These are phyloP conservation scores for Prunella strophiata DNA, from an alignment of 2,797 vertebrate genomes.

Conservation along the genomic window DNA sequence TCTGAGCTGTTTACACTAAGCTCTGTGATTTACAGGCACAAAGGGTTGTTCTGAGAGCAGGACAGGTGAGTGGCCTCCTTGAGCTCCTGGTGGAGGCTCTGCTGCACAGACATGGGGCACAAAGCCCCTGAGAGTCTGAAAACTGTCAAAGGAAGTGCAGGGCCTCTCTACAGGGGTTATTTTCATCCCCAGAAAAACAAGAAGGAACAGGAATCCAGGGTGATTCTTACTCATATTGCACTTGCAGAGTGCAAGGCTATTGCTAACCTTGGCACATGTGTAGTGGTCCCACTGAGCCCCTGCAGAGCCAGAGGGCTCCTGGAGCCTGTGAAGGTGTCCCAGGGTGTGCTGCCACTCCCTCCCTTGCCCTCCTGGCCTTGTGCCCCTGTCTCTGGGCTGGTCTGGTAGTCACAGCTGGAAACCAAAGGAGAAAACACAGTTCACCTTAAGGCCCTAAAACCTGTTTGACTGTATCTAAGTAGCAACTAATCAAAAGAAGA, in stretches of 20 bases:
- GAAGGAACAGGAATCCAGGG: neutral
- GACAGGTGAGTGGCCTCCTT: neutral
- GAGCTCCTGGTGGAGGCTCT: neutral
- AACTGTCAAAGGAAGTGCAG: neutral
- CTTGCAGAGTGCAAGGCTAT: neutral
- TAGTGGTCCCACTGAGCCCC: neutral
- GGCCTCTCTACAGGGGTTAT: neutral
- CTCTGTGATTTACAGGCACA: neutral
- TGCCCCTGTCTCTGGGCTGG: neutral
- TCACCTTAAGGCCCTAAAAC: neutral
- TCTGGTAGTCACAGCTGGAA: neutral
- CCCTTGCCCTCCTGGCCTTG: neutral
- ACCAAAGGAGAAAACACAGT: neutral
- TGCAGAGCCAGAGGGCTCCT: neutral
- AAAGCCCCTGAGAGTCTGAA: neutral
- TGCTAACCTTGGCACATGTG: accelerated
- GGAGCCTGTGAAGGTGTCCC: neutral
- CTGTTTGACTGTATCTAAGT: neutral
- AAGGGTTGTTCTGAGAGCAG: neutral
- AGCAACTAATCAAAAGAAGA: neutral
- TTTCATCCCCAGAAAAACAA: neutral
- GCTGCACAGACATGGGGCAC: neutral
- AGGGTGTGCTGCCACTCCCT: neutral
- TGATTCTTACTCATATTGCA: neutral
- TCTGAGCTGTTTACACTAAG: neutral